Evolutionary conservation across 2,113 vertebrate species (phyloP), one percentile per base, ranked within the genome.

Genomic region (Oreochromis niloticus): DNA sequence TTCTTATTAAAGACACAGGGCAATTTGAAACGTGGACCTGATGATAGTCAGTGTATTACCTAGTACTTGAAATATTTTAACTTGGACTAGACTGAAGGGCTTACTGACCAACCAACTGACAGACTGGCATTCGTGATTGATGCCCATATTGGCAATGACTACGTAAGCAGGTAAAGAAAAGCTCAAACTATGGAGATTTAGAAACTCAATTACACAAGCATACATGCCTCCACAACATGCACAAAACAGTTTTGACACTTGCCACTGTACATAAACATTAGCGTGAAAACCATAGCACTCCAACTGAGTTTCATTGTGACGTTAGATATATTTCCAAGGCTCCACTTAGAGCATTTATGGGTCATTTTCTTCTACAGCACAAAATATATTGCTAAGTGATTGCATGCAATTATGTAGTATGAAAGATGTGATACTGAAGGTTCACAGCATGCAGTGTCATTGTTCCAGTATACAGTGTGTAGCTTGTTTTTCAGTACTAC

Each of bases 401-500:
- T 63, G 81, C 57, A 43, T 73, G 56, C 9, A 4, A 16, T 24
- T 80, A 39, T 90, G 85, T 52, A 46, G 79, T 80, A 34, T 46
- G 61, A 83, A 48, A 50, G 85, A 88, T 12, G 4, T n/a, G 22
- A 32, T 2, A 10, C 85, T 75, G 71, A 78, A 43, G 55, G 22
- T 82, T 86, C 81, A 73, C 36, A 82, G 78, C 46, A 68, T 82
- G 68, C 36, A 61, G 66, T 89, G 68, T 81, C 73, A 88, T 54
- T 88, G 16, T 89, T 75, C 71, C 46, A 88, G 46, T 82, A 84
- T 89, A 85, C 87, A 89, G 66, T 80, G 5, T 46, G 61, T 78
- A n/a, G 71, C 17, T 7, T 41, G 81, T 79, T 24, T 41, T 48
- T 17, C 71, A 41, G 36, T 52, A 17, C 22, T 48, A 80, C 75